These are phyloP conservation scores for Pongo pygmaeus DNA, from an alignment of 2,113 vertebrate genomes.

Conservation along the genomic window DNA sequence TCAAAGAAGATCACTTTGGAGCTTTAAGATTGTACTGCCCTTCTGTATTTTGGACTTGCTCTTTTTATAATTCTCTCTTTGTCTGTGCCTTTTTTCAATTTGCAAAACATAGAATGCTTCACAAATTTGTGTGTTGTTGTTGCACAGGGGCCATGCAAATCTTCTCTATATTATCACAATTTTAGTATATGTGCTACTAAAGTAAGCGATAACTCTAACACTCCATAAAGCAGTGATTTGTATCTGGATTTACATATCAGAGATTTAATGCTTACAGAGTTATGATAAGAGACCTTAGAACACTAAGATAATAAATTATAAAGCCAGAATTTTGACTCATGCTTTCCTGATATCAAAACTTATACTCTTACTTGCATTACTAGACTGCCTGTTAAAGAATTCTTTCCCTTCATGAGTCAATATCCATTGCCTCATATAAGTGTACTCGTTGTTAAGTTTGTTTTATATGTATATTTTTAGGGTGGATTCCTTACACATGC, in stretches of 20 bases:
- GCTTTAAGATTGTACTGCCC: too few relatives aligned
- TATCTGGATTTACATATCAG: background rate
- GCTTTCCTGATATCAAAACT: background rate
- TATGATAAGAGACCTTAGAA: background rate
- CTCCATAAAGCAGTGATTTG: background rate
- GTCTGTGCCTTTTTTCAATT: too few relatives aligned
- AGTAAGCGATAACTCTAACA: background rate
- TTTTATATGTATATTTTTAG: background rate
- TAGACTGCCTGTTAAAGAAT: background rate
- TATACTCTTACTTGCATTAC: background rate
- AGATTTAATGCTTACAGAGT: background rate
- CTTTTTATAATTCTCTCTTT: too few relatives aligned
- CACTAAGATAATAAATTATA: background rate
- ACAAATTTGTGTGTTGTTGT: background rate
- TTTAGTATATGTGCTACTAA: background rate
- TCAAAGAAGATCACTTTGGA: too few relatives aligned
- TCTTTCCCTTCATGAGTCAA: background rate
- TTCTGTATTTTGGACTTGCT: too few relatives aligned
- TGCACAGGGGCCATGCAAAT: background rate
- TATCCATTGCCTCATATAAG: background rate
- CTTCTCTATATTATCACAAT: background rate
- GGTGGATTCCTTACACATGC: background rate
- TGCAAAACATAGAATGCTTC: background rate
- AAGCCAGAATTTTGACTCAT: background rate
- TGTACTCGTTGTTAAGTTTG: background rate